A percentile compares a stretch with the other conserved stretches of the same genome.
Conservation (phyloP, 2,888 invertebrate genomes). For the Meiosimyza decipiens region DNA sequence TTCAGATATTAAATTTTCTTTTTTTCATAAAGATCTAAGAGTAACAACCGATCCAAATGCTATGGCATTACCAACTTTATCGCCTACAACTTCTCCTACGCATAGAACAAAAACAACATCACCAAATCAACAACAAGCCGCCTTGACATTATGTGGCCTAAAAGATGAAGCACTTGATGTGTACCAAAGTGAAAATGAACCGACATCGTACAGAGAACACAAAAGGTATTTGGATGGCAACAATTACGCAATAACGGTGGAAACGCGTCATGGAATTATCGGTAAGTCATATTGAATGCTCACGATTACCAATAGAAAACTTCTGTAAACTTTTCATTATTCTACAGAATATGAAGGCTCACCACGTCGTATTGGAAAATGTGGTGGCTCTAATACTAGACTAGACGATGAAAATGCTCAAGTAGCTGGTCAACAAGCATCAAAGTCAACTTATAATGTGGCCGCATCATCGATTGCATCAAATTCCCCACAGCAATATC, state of each 20-base stretch:
- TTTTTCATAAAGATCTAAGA: constrained; percentile 54
- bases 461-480: constrained; percentile 67
- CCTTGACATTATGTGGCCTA: not conserved
- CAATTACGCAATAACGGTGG: constrained; percentile 58
- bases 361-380: constrained; percentile 82
- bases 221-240: constrained; percentile 57
- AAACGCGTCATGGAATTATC: constrained; percentile 60
- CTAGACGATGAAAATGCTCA: constrained; percentile 16
- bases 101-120: constrained; percentile 31
- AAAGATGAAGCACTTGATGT: constrained; percentile 10
- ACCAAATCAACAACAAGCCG: constrained; percentile 38
- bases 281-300: constrained; percentile 46
- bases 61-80: not conserved
- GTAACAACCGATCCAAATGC: constrained; percentile 57
- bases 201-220: constrained; percentile 43
- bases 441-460: constrained; percentile 61
- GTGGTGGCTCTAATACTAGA: constrained; percentile 21
- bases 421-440: constrained; percentile 31
- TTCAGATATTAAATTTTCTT: constrained; percentile 12
- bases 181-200: constrained; percentile 3
- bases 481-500: constrained; percentile 74
- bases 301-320: not conserved
- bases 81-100: not conserved
- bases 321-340: constrained; percentile 1
- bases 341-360: constrained; percentile 89